Base-by-base conservation (phyloP, 2,888 invertebrate genomes). In the Latheticus oryzae region DNA sequence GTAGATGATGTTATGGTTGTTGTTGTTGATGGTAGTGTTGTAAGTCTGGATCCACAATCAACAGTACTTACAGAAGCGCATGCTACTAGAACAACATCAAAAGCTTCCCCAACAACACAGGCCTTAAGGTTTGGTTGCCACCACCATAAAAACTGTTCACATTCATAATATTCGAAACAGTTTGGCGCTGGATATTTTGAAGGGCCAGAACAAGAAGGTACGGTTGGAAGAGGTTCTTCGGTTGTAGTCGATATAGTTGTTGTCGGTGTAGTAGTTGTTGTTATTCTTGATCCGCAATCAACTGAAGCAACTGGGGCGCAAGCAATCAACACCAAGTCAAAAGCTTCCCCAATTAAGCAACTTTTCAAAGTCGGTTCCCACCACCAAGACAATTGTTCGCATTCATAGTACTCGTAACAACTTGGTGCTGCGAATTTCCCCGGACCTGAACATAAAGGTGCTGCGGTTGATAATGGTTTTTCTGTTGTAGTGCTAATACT, bases 121-220 rank as follows among this genome's bases (percentile, higher is more conserved):
- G 8, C 23, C 24, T 37, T 50, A 3, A 51, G n/a, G 9, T 17
- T 15, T 0, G 33, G 21, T 5, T 50, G 7, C 16, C 33, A 60
- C 60, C 51, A 60, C 51, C 43, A 60, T n/a, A 56, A 8, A n/a
- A 21, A 8, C 2, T 8, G 12, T 1, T 30, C 17, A 17, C 60
- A 60, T 13, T 43, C 26, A 12, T 56, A 60, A 19, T 56, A 60
- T 24, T 42, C 8, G n/a, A 8, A 13, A 26, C 57, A 56, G 5
- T 11, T 9, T 19, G 51, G 38, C 1, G 51, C 51, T 3, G 11
- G 28, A 16, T 38, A 11, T 28, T 37, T 51, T 12, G 8, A 3
- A n/a, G 17, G 4, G 7, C 19, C 28, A 12, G 5, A 21, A 30
- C 51, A 51, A 21, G 11, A 5, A 4, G 51, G 35, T 16, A 13